phyloP scores from a whole-genome alignment of 2,113 vertebrate species.

The Pachycephala philippinensis region DNA sequence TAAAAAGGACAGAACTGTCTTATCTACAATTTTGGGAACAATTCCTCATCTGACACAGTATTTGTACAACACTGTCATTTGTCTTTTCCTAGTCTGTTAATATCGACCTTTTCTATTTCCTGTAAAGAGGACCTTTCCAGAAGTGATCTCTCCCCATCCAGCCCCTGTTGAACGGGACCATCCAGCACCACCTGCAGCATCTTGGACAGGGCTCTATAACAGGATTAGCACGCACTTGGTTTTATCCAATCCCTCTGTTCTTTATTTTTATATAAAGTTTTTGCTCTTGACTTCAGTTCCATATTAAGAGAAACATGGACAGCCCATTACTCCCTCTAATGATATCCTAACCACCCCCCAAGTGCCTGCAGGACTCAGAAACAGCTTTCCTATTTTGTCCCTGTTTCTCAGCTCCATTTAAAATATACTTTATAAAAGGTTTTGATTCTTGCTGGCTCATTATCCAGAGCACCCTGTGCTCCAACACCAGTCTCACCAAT shows the following conservation, averaged over 20 bases:
- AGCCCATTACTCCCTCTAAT: background rate
- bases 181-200: accelerated
- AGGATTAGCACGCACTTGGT: background rate
- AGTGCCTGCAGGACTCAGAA: background rate
- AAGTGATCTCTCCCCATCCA: background rate
- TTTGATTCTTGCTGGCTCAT: background rate
- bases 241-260: background rate
- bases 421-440: background rate
- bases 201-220: background rate
- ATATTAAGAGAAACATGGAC: background rate
- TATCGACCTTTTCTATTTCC: background rate
- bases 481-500: accelerated
- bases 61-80: background rate
- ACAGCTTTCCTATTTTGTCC: background rate
- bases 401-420: background rate
- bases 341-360: background rate
- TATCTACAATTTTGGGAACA: background rate
- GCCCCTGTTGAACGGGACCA: background rate
- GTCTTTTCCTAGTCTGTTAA: background rate
- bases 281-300: background rate
- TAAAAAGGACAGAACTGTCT: background rate
- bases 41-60: background rate
- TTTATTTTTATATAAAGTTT: background rate
- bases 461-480: background rate
- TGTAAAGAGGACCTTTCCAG: background rate